These are phyloP conservation scores for Gavia stellata DNA, from an alignment of 2,113 vertebrate species.

Conservation along the genomic window DNA sequence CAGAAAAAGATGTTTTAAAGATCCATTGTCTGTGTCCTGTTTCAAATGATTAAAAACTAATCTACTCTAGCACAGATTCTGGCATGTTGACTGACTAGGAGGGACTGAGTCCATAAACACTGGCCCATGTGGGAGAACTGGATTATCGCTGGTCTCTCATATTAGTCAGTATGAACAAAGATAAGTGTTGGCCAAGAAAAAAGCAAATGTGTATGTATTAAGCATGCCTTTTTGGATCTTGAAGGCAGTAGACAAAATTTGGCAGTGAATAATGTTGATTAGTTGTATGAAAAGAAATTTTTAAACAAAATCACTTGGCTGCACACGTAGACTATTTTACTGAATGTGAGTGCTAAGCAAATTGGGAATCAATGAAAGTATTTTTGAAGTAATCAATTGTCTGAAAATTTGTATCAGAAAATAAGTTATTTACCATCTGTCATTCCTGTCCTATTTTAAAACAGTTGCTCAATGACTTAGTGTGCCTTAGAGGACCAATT, in stretches of 20 bases:
- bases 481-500: neutral
- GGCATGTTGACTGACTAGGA: neutral
- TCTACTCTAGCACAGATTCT: neutral
- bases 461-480: neutral
- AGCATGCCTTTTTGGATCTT: neutral
- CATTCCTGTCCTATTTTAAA: neutral
- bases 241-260: neutral
- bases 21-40: neutral
- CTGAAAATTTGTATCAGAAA: neutral
- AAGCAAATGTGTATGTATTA: neutral
- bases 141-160: neutral
- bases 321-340: neutral
- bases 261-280: neutral
- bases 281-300: neutral
- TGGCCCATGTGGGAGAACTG: neutral
- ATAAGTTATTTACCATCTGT: neutral
- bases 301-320: neutral
- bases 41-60: neutral
- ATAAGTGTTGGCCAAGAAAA: neutral
- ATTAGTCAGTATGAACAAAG: neutral
- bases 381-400: neutral
- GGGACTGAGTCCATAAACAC: neutral
- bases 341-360: neutral
- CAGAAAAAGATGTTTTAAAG: neutral
- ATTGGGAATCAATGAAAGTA: neutral